These are phyloP conservation scores for Eriocheir sinensis DNA, from an alignment of 1,140 invertebrate genomes.

Conservation along the genomic window DNA sequence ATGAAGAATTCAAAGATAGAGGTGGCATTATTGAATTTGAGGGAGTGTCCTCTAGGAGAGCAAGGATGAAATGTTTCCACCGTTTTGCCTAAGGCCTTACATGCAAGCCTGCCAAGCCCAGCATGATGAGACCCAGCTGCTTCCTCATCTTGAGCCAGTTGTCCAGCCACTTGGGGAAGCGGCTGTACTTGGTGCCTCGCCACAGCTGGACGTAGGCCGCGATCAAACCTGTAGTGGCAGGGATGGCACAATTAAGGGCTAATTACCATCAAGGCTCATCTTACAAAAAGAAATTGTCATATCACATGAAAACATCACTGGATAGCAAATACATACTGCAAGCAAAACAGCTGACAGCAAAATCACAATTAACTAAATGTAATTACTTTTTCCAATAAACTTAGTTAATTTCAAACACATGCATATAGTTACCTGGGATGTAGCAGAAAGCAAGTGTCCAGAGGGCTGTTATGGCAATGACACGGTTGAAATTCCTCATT, in stretches of 20 bases:
- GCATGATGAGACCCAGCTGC: constrained; percentile 79
- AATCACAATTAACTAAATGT: too few relatives aligned
- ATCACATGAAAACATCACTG: too few relatives aligned
- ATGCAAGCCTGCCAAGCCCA: constrained; percentile 78
- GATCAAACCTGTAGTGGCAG: constrained; percentile 67
- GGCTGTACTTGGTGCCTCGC: constrained; percentile 78
- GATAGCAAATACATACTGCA: too few relatives aligned
- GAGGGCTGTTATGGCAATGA: constrained; percentile 76
- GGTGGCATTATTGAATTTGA: too few relatives aligned
- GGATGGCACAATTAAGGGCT: background rate
- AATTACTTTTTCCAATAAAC: too few relatives aligned
- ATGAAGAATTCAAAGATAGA: too few relatives aligned
- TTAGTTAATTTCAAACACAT: too few relatives aligned
- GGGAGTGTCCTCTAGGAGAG: too few relatives aligned
- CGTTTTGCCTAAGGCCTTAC: constrained; percentile 42
- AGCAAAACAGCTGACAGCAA: too few relatives aligned
- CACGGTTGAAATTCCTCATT: constrained; percentile 78
- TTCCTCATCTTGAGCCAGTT: constrained; percentile 80
- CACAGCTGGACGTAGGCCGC: constrained; percentile 79
- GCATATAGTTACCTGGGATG: constrained; percentile 72
- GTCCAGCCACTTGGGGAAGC: constrained; percentile 80
- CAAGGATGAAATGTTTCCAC: too few relatives aligned
- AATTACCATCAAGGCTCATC: too few relatives aligned
- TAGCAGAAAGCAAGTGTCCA: constrained; percentile 79
- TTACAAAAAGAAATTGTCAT: background rate